Evolutionary conservation across 1,140 invertebrate genomes (phyloP).

Genomic region (Pectinophora gossypiella): DNA sequence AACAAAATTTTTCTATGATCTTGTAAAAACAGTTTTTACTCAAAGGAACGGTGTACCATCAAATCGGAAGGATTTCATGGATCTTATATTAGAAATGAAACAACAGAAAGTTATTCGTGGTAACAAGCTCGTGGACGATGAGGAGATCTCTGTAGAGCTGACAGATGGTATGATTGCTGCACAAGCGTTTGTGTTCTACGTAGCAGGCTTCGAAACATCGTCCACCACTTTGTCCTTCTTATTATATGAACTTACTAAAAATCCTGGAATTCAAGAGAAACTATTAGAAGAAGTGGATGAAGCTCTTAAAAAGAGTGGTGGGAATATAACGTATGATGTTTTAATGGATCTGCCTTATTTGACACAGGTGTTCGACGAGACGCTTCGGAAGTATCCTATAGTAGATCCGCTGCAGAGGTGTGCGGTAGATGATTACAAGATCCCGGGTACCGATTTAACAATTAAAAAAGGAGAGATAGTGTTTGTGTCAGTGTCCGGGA

Average conservation of each 20-base stretch:
- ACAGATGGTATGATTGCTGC: constrained; percentile 42
- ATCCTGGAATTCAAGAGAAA: constrained; percentile 55
- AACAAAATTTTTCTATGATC: constrained; percentile 25
- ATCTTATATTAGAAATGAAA: constrained; percentile 47
- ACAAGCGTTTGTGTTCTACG: constrained; percentile 54
- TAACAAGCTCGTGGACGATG: constrained; percentile 9
- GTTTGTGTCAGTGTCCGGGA: constrained; percentile 18
- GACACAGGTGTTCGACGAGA: constrained; percentile 53
- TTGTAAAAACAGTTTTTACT: constrained; percentile 19
- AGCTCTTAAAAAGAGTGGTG: constrained; percentile 48
- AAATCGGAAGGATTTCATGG: constrained; percentile 36
- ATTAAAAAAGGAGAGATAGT: constrained; percentile 59
- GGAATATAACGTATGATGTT: constrained; percentile 50
- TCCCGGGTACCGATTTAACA: constrained; percentile 64
- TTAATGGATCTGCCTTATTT: constrained; percentile 68
- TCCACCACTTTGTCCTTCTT: constrained; percentile 29
- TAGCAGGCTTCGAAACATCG: constrained; percentile 46
- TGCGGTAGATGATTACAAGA: constrained; percentile 70
- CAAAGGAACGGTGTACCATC: constrained; percentile 23
- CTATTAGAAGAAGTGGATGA: constrained; percentile 45
- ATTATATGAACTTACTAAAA: constrained; percentile 48
- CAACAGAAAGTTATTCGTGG: constrained; percentile 18
- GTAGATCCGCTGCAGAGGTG: constrained; percentile 71
- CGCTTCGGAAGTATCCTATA: constrained; percentile 77
- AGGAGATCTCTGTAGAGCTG: constrained; percentile 18